These are phyloP conservation scores for Anhinga rufa DNA, from an alignment of 2,113 vertebrate species.

Conservation along the genomic window DNA sequence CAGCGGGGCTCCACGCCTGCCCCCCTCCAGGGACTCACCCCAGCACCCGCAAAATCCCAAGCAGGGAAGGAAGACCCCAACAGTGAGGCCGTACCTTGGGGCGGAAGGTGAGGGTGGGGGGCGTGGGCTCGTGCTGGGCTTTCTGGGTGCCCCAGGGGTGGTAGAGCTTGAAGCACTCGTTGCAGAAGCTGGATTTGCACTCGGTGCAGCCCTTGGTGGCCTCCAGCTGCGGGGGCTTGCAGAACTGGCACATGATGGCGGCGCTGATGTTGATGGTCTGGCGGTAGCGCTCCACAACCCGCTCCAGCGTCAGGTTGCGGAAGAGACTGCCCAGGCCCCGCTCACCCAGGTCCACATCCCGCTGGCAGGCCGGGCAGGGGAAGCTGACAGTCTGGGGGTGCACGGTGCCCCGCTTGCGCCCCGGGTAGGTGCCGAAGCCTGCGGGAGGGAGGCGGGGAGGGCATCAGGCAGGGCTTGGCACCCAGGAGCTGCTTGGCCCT, in stretches of 20 bases:
- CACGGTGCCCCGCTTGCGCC: conserved; percentile 79
- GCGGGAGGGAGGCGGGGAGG: background rate
- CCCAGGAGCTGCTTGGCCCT: background rate
- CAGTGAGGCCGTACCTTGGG: conserved; percentile 78
- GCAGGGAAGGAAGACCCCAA: background rate
- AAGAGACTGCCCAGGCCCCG: conserved; percentile 87
- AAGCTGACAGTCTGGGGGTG: conserved; percentile 83
- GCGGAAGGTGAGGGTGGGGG: conserved; percentile 90
- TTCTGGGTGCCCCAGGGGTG: conserved; percentile 97
- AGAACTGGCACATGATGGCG: conserved; percentile 92
- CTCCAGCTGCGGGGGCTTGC: conserved; percentile 89
- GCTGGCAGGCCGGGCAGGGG: conserved; percentile 88
- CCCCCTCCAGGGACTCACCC: no score
- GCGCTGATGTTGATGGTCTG: conserved; percentile 74
- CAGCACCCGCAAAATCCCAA: accelerated
- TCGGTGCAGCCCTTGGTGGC: conserved; percentile 96
- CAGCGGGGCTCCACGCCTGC: background rate
- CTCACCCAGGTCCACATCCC: conserved; percentile 91
- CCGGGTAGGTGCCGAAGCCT: conserved; percentile 92
- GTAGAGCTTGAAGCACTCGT: conserved; percentile 97
- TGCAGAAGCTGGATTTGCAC: conserved; percentile 95
- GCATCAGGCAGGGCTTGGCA: accelerated
- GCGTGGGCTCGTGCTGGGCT: conserved; percentile 92
- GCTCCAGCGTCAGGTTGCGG: conserved; percentile 94
- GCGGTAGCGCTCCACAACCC: conserved; percentile 89